Evolutionary conservation across 2,797 vertebrate genomes (phyloP).

Genomic region (Phataginus tetradactyla): DNA sequence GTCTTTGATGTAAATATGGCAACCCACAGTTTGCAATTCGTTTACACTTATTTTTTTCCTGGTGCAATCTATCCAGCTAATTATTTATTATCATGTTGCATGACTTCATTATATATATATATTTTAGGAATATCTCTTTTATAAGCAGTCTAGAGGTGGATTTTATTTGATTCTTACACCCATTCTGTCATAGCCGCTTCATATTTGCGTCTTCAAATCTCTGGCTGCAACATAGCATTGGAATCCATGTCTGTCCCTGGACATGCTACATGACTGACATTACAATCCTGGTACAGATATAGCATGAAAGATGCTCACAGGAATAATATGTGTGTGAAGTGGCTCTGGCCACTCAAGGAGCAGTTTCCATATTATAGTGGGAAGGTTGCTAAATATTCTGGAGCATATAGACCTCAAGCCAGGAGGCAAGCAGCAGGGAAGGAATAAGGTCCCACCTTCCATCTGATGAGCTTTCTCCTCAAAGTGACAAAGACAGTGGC

Average conservation of each 20-base stretch:
- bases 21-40: background rate
- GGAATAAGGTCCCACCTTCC: background rate
- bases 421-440: background rate
- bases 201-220: background rate
- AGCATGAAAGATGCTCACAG: background rate
- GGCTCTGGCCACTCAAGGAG: background rate
- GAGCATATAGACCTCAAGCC: background rate
- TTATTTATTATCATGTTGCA: background rate
- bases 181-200: background rate
- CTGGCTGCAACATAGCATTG: background rate
- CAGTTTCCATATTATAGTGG: background rate
- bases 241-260: background rate
- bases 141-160: background rate
- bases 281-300: background rate
- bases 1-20: background rate
- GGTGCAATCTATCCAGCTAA: background rate
- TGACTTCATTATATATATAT: background rate
- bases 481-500: background rate
- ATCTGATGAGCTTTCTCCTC: background rate
- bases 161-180: background rate
- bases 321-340: background rate
- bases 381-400: background rate
- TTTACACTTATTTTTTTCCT: conserved; percentile 4
- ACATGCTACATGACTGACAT: rapidly evolving
- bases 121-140: background rate